Percentiles rank a stretch among this genome's conserved stretches.
Evolutionary conservation across 2,888 invertebrate genomes (phyloP).

Genomic region (Esperia sulphurella): DNA sequence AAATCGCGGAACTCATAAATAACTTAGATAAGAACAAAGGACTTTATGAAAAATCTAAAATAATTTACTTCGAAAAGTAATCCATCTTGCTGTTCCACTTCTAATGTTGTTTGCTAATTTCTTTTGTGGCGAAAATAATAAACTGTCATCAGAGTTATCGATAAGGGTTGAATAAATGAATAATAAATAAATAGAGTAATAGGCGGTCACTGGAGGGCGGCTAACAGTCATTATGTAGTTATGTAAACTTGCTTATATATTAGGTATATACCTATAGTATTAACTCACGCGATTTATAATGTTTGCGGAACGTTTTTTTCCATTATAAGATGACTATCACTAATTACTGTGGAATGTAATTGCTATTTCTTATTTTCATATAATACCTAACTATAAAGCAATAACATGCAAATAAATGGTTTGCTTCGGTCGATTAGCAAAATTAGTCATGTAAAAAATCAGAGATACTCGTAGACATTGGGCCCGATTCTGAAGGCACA

Average conservation of each 20-base stretch:
- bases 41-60: conserved; percentile 21
- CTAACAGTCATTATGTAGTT: conserved; percentile 17
- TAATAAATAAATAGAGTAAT: conserved; percentile 36
- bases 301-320: conserved; percentile 13
- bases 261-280: background rate
- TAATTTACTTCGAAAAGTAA: conserved; percentile 16
- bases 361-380: no score
- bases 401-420: no score
- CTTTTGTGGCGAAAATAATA: conserved; percentile 17
- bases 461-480: no score
- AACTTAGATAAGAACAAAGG: conserved; percentile 20
- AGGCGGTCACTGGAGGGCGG: conserved; percentile 16
- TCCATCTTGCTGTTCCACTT: conserved; percentile 23
- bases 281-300: conserved; percentile 24
- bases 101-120: conserved; percentile 20
- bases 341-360: background rate
- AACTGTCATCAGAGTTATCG: conserved; percentile 42
- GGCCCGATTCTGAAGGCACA: no score
- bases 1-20: conserved; percentile 29
- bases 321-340: conserved; percentile 24
- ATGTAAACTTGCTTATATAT: conserved; percentile 6
- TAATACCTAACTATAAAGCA: background rate
- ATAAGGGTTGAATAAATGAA: conserved; percentile 52
- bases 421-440: no score
- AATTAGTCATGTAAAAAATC: no score